Percentiles rank a stretch among this genome's conserved stretches.
phyloP scores from a whole-genome alignment of 2,888 invertebrate genomes.

The Dicyrtomina minuta region DNA sequence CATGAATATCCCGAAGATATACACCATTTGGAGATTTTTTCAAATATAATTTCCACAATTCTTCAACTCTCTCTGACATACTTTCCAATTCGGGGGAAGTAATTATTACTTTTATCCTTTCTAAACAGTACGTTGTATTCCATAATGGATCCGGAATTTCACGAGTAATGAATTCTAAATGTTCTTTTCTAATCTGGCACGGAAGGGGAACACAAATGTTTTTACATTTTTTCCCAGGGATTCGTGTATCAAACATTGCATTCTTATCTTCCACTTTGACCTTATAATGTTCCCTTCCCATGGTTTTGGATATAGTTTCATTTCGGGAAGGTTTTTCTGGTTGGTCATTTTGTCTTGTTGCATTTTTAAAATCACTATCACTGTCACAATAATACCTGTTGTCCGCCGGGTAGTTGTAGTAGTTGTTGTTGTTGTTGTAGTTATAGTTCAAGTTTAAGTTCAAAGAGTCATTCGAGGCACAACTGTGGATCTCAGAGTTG shows the following conservation, averaged over 20 bases:
- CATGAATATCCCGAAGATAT: constrained; percentile 34
- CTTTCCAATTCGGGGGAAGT: not conserved
- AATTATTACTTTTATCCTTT: not conserved
- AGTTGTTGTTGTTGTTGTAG: no score
- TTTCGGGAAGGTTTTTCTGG: no score
- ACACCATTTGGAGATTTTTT: constrained; percentile 40
- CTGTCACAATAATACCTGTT: no score
- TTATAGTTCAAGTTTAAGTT: no score
- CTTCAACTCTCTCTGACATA: not conserved
- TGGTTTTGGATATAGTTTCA: no score
- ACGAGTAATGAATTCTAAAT: constrained; percentile 18
- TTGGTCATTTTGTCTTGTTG: no score
- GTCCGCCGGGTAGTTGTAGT: not conserved
- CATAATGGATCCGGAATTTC: constrained; percentile 12
- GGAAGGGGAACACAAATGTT: not conserved
- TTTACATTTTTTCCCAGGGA: no score
- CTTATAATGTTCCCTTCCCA: no score
- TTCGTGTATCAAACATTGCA: no score
- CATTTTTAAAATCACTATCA: no score
- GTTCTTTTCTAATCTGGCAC: constrained; percentile 13
- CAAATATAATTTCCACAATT: constrained; percentile 40
- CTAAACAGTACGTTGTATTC: constrained; percentile 23
- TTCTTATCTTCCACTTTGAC: no score
- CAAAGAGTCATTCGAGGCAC: not conserved
- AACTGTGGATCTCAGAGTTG: constrained; percentile 1